A percentile compares a stretch with the other conserved stretches of the same genome.
Evolutionary conservation across 1,140 invertebrate genomes (phyloP).

Genomic region (Leptestheria dahalacensis): DNA sequence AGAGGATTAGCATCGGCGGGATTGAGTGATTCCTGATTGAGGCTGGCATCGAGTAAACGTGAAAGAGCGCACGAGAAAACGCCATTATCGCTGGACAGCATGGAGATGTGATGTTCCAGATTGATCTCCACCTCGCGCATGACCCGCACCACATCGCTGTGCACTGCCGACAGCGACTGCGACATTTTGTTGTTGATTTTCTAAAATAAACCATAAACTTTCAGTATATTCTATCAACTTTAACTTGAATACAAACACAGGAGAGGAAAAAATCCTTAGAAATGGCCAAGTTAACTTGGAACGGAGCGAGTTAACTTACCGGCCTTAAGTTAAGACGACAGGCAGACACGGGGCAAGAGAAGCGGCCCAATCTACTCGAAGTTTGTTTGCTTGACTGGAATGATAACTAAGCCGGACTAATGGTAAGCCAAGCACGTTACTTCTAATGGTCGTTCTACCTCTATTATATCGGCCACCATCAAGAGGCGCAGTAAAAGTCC

Average conservation of each 20-base stretch:
- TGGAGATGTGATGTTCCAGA: slow-evolving; percentile 10
- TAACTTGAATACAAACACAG: too few species aligned
- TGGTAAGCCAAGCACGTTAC: neutral
- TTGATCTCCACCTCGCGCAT: slow-evolving; percentile 10
- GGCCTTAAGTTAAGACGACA: too few species aligned
- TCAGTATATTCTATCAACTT: neutral
- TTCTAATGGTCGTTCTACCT: too few species aligned
- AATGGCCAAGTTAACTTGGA: too few species aligned
- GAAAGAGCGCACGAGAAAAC: slow-evolving; percentile 8
- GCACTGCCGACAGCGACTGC: slow-evolving; percentile 6
- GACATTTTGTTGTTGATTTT: slow-evolving; percentile 5
- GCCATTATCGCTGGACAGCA: slow-evolving; percentile 13
- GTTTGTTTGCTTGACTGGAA: neutral
- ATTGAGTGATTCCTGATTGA: neutral
- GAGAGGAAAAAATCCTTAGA: too few species aligned
- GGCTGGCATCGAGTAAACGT: neutral
- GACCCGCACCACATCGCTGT: slow-evolving; percentile 8
- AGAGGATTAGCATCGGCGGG: neutral
- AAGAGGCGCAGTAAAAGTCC: too few species aligned
- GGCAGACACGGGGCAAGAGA: too few species aligned
- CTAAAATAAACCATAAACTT: neutral
- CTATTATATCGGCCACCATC: too few species aligned
- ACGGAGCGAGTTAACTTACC: too few species aligned
- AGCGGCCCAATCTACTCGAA: too few species aligned
- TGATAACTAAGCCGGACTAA: neutral